Conservation (phyloP, 2,797 vertebrate genomes). For the Anas acuta region DNA sequence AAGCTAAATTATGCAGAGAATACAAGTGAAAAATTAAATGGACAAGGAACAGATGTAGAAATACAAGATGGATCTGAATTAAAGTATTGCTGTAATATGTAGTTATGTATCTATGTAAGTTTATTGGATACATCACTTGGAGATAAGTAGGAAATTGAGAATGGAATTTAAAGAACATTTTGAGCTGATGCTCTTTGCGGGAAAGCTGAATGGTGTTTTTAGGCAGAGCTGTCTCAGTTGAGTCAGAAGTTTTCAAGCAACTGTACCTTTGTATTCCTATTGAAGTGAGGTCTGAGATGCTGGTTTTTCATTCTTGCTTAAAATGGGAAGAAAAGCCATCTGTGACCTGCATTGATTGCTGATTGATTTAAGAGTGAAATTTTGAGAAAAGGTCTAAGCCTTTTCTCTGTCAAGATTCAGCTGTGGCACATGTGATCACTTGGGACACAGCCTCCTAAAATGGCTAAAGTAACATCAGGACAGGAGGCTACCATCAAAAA, state of each 20-base stretch:
- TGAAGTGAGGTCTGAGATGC: neutral
- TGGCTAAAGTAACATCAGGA: neutral
- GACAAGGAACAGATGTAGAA: neutral
- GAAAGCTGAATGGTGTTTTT: neutral
- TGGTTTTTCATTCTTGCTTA: conserved; percentile 19
- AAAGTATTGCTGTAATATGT: neutral
- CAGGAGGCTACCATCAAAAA: neutral
- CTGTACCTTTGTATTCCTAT: neutral
- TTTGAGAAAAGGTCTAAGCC: neutral
- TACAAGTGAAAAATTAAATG: neutral
- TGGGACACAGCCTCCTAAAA: neutral
- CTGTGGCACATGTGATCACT: neutral
- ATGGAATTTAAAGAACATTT: neutral
- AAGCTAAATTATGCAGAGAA: neutral
- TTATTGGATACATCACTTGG: neutral
- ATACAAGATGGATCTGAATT: neutral
- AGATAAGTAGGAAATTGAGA: neutral
- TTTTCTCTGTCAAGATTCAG: neutral
- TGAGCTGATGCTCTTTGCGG: neutral
- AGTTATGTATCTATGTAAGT: neutral
- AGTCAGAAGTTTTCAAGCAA: neutral
- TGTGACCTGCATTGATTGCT: neutral
- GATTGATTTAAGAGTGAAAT: neutral
- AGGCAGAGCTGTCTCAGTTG: neutral
- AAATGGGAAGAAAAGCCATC: neutral